These are phyloP conservation scores for Cryptocephalus primarius DNA, from an alignment of 2,888 invertebrate genomes.

Conservation along the genomic window DNA sequence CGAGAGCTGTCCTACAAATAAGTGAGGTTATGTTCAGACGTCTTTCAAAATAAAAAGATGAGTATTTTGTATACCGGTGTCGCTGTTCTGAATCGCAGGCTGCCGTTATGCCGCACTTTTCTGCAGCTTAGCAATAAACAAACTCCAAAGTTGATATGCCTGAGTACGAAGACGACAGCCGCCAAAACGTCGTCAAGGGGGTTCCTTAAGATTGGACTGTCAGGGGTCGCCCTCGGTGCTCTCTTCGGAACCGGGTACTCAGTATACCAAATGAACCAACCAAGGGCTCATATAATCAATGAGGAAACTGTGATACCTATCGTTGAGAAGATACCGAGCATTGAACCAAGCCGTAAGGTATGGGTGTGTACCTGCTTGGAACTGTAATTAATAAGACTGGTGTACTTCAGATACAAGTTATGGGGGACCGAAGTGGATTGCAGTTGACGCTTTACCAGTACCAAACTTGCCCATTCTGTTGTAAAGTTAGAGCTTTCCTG, in stretches of 20 bases:
- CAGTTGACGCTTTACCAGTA: constrained; percentile 90
- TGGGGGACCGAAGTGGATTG: constrained; percentile 54
- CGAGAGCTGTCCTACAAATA: no score
- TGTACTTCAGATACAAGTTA: constrained; percentile 39
- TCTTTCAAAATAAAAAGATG: no score
- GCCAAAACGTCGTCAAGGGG: constrained; percentile 7
- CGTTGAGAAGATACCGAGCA: constrained; percentile 31
- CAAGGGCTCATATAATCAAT: constrained; percentile 36
- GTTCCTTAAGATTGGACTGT: constrained; percentile 29
- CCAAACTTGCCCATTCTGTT: constrained; percentile 96
- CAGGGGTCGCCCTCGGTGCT: constrained; percentile 36
- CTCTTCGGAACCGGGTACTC: constrained; percentile 41
- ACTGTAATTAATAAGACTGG: no score
- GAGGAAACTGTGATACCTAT: constrained; percentile 34
- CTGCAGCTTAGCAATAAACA: no score
- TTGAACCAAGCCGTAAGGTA: constrained; percentile 41
- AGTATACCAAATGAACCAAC: constrained; percentile 34
- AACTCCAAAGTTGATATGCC: no score
- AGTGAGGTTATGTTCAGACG: no score
- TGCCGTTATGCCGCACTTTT: no score
- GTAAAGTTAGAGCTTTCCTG: constrained; percentile 82
- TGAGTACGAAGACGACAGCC: no score
- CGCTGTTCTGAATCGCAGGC: no score
- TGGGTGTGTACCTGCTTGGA: constrained; percentile 5
- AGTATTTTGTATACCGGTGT: no score